A percentile compares a stretch with the other conserved stretches of the same genome.
phyloP scores from a whole-genome alignment of 1,140 invertebrate species.

The Panagrolaimus sp. region DNA sequence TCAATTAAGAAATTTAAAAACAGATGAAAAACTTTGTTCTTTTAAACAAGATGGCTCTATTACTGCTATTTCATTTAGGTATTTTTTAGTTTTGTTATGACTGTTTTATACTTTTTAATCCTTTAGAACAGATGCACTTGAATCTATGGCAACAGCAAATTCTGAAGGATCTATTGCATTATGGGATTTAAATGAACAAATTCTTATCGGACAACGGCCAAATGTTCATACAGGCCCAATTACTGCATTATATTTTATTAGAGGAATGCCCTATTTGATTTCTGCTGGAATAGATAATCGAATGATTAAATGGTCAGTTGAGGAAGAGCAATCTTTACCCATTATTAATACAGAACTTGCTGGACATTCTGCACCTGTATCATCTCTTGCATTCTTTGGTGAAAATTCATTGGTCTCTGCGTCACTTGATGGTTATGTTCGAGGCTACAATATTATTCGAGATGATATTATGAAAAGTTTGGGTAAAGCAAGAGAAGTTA shows the following conservation, averaged over 20 bases:
- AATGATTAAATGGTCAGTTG: conserved; percentile 38
- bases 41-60: conserved; percentile 36
- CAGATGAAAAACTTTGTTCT: conserved; percentile 25
- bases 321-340: conserved; percentile 33
- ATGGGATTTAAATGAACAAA: conserved; percentile 44
- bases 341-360: conserved; percentile 24
- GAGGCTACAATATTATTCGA: conserved; percentile 32
- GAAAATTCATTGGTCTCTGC: conserved; percentile 38
- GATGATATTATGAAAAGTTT: conserved; percentile 29
- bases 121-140: conserved; percentile 40
- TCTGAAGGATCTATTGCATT: conserved; percentile 37
- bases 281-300: conserved; percentile 37
- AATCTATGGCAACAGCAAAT: conserved; percentile 30
- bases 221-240: conserved; percentile 29
- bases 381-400: conserved; percentile 26
- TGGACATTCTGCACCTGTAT: conserved; percentile 27
- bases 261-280: conserved; percentile 36
- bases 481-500: conserved; percentile 42
- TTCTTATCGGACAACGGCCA: conserved; percentile 29
- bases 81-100: too few species aligned
- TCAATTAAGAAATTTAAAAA: conserved; percentile 36
- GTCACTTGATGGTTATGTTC: conserved; percentile 41
- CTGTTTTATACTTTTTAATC: too few species aligned
- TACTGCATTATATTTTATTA: conserved; percentile 25
- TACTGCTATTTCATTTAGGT: conserved; percentile 21